These are phyloP conservation scores for Pammene aurita DNA, from an alignment of 2,888 invertebrate genomes.

Conservation along the genomic window DNA sequence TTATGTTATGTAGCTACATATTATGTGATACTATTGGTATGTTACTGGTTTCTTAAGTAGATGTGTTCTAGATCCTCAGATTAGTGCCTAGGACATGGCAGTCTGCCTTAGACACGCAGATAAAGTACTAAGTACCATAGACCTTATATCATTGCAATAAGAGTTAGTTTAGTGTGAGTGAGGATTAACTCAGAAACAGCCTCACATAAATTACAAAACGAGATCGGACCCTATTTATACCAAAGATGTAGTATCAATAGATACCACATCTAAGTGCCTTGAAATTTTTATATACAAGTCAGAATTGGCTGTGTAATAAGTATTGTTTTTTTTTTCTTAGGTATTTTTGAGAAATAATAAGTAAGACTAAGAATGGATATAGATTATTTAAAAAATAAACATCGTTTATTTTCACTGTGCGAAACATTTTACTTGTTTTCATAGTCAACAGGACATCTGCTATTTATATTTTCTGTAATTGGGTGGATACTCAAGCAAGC, in stretches of 20 bases:
- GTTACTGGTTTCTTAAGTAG: slow-evolving; percentile 5
- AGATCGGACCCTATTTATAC: slow-evolving; percentile 4
- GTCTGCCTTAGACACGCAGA: neutral
- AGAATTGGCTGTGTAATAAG: too few species aligned
- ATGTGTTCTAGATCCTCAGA: slow-evolving; percentile 24
- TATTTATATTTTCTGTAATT: too few species aligned
- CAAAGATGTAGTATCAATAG: neutral
- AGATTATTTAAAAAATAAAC: too few species aligned
- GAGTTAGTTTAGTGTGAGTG: neutral
- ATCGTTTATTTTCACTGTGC: too few species aligned
- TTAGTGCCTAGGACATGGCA: slow-evolving; percentile 22
- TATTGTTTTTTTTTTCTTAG: too few species aligned
- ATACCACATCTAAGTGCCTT: neutral
- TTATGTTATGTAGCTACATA: too few species aligned
- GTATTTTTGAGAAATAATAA: too few species aligned
- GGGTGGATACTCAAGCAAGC: too few species aligned
- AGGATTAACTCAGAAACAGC: neutral
- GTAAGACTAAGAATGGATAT: too few species aligned
- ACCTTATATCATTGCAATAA: neutral
- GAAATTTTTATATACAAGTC: too few species aligned
- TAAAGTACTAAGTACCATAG: neutral
- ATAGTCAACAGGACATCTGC: too few species aligned
- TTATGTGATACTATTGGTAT: neutral
- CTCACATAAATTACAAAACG: slow-evolving; percentile 26
- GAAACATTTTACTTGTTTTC: too few species aligned